phyloP scores from a whole-genome alignment of 1,140 invertebrate species.

The Artemia franciscana region DNA sequence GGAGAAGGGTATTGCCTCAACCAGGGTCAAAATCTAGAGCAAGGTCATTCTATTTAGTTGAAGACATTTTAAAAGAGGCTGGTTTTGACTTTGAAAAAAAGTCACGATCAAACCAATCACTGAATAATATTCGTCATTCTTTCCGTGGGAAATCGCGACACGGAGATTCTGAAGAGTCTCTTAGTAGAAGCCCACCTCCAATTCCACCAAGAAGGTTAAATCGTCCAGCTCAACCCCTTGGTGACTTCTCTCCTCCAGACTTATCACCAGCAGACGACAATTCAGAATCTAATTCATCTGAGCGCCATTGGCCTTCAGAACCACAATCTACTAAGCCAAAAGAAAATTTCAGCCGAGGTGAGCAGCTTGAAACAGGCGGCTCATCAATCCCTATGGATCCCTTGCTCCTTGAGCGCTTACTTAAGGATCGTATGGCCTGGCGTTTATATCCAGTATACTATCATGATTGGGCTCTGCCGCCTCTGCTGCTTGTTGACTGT shows the following conservation, averaged over 20 bases:
- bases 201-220: not conserved
- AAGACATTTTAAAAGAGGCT: not conserved
- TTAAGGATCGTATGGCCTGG: not conserved
- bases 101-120: not conserved
- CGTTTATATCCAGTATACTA: not conserved
- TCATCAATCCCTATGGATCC: not conserved
- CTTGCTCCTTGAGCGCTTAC: not conserved
- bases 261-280: not conserved
- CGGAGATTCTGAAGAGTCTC: not conserved
- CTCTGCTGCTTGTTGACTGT: not conserved
- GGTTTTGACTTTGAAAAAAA: not conserved
- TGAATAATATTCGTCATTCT: not conserved
- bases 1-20: not conserved
- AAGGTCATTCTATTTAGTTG: not conserved
- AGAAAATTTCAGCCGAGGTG: not conserved
- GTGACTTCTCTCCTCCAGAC: not conserved
- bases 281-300: not conserved
- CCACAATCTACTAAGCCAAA: not conserved
- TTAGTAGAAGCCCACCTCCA: not conserved
- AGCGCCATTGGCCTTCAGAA: not conserved
- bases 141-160: not conserved
- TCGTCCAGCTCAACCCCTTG: not conserved
- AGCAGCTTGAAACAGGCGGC: too few species aligned
- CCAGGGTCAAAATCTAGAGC: not conserved
- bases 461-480: not conserved